Evolutionary conservation across 2,113 vertebrate species (phyloP).

Genomic region (Misgurnus mizolepis): DNA sequence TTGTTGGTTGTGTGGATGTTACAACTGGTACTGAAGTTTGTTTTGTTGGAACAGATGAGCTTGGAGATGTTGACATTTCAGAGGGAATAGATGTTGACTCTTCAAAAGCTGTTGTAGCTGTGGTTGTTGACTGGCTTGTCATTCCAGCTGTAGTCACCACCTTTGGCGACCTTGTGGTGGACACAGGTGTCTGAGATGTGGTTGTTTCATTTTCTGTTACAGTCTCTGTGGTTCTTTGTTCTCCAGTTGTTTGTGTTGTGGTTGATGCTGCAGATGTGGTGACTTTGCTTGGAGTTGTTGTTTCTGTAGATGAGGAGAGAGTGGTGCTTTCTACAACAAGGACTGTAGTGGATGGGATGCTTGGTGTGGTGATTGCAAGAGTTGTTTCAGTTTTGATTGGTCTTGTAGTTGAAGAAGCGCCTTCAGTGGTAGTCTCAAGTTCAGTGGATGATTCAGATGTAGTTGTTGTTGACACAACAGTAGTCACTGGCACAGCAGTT

Average conservation of each 20-base stretch:
- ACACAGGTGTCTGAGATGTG: background rate
- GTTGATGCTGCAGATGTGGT: background rate
- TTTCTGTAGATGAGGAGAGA: background rate
- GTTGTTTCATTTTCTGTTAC: background rate
- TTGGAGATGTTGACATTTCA: background rate
- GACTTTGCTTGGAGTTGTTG: background rate
- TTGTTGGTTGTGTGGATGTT: background rate
- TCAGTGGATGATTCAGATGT: background rate
- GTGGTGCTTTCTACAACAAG: rapidly evolving
- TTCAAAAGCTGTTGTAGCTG: background rate
- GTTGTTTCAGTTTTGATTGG: conserved; percentile 21
- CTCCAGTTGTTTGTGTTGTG: background rate
- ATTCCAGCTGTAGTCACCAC: background rate
- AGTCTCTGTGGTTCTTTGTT: background rate
- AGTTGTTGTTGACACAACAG: background rate
- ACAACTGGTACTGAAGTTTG: background rate
- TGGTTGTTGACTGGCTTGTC: background rate
- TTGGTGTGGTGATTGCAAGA: conserved; percentile 8
- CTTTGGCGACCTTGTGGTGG: background rate
- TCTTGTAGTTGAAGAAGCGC: conserved; percentile 7
- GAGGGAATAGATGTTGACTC: too few species aligned
- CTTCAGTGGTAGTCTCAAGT: background rate
- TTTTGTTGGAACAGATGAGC: background rate
- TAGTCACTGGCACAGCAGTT: background rate
- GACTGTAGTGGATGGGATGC: background rate